Percentiles rank a stretch among this genome's conserved stretches.
Conservation (phyloP, 2,797 vertebrate genomes). For the Amblyopsis hoosieri region DNA sequence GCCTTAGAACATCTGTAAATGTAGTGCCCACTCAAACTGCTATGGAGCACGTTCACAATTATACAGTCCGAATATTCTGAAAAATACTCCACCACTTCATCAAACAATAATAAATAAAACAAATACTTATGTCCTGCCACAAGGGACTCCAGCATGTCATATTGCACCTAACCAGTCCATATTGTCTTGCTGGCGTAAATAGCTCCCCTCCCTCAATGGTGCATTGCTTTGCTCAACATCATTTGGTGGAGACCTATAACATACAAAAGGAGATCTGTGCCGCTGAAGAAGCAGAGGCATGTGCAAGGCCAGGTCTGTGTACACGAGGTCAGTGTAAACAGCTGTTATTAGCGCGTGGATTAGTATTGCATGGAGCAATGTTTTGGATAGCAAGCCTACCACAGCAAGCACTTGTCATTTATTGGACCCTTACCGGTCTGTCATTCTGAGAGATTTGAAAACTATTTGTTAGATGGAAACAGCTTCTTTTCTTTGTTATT, state of each 20-base stretch:
- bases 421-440: background rate
- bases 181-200: slow-evolving; percentile 7
- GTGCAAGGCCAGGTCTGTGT: background rate
- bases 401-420: background rate
- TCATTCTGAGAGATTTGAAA: slow-evolving; percentile 2
- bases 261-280: background rate
- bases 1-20: no score
- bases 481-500: background rate
- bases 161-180: background rate
- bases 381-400: background rate
- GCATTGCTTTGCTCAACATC: slow-evolving; percentile 2
- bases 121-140: background rate
- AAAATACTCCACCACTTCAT: slow-evolving; percentile 5
- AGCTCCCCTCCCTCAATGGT: background rate
- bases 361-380: no score
- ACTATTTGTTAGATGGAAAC: slow-evolving; percentile 8
- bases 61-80: slow-evolving; percentile 1
- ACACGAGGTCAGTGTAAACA: background rate
- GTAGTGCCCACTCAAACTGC: slow-evolving; percentile 3
- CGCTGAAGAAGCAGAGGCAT: background rate
- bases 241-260: slow-evolving; percentile 3
- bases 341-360: background rate
- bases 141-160: background rate
- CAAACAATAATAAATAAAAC: slow-evolving; percentile 9
- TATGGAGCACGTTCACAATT: slow-evolving; percentile 17